Evolutionary conservation across 1,140 invertebrate genomes (phyloP).

Genomic region (Ylistrum balloti): DNA sequence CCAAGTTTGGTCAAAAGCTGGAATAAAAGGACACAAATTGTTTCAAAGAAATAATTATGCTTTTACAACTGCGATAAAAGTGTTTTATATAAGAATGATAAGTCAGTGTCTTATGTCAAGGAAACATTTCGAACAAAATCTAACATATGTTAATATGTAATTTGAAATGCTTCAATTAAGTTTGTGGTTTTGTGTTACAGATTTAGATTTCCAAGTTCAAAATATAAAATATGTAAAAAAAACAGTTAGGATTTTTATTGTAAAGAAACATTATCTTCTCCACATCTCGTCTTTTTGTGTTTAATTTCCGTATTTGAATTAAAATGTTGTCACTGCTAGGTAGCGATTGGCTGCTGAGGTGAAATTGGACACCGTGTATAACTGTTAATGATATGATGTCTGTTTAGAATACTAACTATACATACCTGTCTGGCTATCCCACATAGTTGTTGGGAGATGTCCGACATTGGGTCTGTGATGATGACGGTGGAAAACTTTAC

Average conservation of each 20-base stretch:
- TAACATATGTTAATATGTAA: neutral
- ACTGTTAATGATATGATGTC: neutral
- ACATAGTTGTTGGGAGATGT: neutral
- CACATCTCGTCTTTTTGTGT: neutral
- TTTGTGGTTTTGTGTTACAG: neutral
- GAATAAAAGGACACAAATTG: too few species aligned
- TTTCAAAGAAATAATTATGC: too few species aligned
- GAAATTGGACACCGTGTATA: neutral
- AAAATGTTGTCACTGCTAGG: neutral
- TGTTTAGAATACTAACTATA: too few species aligned
- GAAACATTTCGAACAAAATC: neutral
- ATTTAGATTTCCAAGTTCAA: neutral
- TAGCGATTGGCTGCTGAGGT: neutral
- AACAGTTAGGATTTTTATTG: neutral
- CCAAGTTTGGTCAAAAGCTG: too few species aligned
- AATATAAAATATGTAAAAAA: neutral
- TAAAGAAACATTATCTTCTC: neutral
- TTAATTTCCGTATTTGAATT: conserved; percentile 16
- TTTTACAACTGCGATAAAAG: too few species aligned
- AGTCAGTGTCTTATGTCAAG: neutral
- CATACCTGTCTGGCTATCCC: too few species aligned
- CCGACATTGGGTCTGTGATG: neutral
- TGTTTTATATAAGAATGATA: too few species aligned
- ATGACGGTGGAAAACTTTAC: neutral
- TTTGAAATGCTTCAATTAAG: neutral